Evolutionary conservation across 2,888 invertebrate genomes (phyloP).

Genomic region (Zygaena filipendulae): DNA sequence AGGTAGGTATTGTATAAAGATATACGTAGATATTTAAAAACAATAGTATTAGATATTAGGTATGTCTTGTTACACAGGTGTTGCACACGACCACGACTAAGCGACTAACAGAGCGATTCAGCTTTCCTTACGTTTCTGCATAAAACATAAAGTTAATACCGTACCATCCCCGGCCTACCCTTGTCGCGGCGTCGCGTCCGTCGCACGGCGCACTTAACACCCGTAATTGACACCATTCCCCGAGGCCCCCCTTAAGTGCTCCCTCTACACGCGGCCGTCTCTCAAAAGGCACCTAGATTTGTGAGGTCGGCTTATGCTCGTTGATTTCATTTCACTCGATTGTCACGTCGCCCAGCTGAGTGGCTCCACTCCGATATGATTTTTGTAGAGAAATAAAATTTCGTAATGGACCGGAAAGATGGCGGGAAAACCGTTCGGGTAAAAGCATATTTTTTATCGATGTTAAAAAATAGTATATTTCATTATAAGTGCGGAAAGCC

Average conservation of each 20-base stretch:
- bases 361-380: conserved; percentile 47
- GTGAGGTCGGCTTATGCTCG: conserved; percentile 56
- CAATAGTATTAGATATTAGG: too few relatives aligned
- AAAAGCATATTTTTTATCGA: conserved; percentile 26
- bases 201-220: conserved; percentile 40
- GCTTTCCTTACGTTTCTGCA: too few relatives aligned
- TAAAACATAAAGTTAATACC: neutral
- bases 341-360: conserved; percentile 55
- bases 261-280: conserved; percentile 30
- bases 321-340: conserved; percentile 60
- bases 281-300: conserved; percentile 54
- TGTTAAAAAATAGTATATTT: too few relatives aligned
- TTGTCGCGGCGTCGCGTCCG: conserved; percentile 7
- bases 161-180: neutral
- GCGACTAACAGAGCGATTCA: too few relatives aligned
- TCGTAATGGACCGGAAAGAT: conserved; percentile 63
- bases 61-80: too few relatives aligned
- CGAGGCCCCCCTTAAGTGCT: conserved; percentile 54
- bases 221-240: conserved; percentile 65
- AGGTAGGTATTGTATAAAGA: too few relatives aligned
- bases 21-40: too few relatives aligned
- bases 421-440: conserved; percentile 28
- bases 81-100: too few relatives aligned
- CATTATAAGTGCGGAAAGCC: too few relatives aligned
- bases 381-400: conserved; percentile 58